Evolutionary conservation across 2,113 vertebrate genomes (phyloP).

Genomic region (Saguinus midas): DNA sequence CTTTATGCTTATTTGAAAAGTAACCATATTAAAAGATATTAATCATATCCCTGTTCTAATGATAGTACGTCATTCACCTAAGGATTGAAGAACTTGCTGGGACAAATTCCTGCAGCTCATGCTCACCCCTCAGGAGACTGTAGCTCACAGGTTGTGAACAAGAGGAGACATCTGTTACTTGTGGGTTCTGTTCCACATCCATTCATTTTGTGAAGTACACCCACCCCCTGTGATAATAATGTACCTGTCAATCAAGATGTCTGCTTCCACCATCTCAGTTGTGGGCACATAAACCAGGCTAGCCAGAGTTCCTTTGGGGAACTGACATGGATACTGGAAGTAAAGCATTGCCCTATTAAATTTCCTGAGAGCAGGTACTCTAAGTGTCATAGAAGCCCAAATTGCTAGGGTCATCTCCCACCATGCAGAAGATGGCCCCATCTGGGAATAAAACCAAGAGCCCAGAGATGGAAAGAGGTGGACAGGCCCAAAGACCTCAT

Average conservation of each 20-base stretch:
- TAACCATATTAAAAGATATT: neutral
- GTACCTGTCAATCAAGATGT: neutral
- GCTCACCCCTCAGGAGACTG: neutral
- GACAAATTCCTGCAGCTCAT: neutral
- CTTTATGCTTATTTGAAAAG: neutral
- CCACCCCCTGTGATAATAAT: neutral
- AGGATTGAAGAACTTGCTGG: neutral
- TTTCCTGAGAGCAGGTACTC: neutral
- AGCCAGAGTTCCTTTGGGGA: neutral
- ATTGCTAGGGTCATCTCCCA: neutral
- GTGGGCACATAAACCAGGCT: neutral
- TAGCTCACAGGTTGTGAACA: constrained; percentile 21
- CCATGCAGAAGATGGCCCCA: neutral
- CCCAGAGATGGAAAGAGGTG: neutral
- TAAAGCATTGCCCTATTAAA: neutral
- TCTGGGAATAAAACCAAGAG: neutral
- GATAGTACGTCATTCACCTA: neutral
- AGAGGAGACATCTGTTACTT: constrained; percentile 35
- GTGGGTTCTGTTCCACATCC: neutral
- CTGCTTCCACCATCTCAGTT: neutral
- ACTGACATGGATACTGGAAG: neutral
- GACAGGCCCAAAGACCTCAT: rapidly evolving
- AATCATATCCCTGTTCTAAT: neutral
- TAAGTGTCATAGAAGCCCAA: neutral
- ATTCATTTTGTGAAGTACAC: neutral